Conservation (phyloP, 30 jellyfish, hydroid and myxozoan genomes). For the Hydra vulgaris region DNA sequence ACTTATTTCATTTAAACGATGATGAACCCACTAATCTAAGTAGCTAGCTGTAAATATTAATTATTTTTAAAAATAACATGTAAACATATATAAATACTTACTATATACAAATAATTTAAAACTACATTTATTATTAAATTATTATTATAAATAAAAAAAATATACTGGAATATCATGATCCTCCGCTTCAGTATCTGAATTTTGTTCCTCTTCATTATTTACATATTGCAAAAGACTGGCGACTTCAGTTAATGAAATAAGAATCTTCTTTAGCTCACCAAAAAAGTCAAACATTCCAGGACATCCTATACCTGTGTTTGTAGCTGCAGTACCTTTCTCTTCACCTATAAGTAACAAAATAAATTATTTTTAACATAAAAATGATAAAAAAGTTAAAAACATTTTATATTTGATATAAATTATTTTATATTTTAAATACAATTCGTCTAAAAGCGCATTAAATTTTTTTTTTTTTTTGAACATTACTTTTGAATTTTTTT, state of each 20-base stretch:
- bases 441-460: no score
- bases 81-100: not conserved
- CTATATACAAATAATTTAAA: not conserved
- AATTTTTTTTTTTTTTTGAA: no score
- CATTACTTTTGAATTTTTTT: no score
- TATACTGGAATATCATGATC: slow-evolving; percentile 26
- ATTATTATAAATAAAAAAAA: not conserved
- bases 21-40: no score
- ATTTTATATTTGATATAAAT: not conserved
- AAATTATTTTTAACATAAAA: not conserved
- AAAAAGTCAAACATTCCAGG: slow-evolving; percentile 55
- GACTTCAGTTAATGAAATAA: slow-evolving; percentile 82
- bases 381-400: not conserved
- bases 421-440: no score
- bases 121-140: not conserved
- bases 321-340: slow-evolving; percentile 27
- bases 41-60: no score
- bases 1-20: no score
- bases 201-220: slow-evolving; percentile 68
- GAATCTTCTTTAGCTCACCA: slow-evolving; percentile 73
- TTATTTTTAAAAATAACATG: no score
- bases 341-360: slow-evolving; percentile 10
- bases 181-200: slow-evolving; percentile 72
- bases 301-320: slow-evolving; percentile 21
- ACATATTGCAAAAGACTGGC: slow-evolving; percentile 83